Conservation (phyloP, 2,113 vertebrate species). For the Chaenogobius annularis region DNA sequence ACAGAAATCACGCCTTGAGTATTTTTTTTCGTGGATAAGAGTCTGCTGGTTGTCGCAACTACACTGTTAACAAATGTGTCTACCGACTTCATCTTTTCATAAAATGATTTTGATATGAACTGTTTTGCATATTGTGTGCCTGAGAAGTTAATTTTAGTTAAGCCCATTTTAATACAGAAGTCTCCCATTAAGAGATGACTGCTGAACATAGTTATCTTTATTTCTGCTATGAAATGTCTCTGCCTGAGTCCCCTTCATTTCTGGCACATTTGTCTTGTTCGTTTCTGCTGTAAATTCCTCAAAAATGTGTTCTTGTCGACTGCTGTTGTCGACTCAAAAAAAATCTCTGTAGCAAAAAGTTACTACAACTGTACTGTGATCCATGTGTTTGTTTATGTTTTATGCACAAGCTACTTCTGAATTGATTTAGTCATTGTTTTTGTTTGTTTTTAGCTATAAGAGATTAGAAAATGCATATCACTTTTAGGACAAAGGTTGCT, state of each 20-base stretch:
- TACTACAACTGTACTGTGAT: background rate
- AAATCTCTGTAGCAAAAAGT: background rate
- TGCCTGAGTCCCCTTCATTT: background rate
- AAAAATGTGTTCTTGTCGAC: slow-evolving; percentile 5
- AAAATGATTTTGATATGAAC: background rate
- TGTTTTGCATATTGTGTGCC: background rate
- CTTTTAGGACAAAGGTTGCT: too few relatives aligned
- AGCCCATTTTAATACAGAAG: background rate
- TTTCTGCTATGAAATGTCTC: background rate
- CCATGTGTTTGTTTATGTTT: background rate
- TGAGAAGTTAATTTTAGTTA: background rate
- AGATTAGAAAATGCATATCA: too few relatives aligned
- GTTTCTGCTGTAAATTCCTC: slow-evolving; percentile 26
- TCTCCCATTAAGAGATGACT: background rate
- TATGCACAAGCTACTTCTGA: too few relatives aligned
- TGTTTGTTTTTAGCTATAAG: background rate
- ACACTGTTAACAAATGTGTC: background rate
- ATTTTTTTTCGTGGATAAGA: too few relatives aligned
- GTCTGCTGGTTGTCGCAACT: background rate
- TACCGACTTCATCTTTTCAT: background rate
- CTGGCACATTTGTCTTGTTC: slow-evolving; percentile 10
- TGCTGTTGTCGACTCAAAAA: background rate
- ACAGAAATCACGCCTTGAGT: too few relatives aligned
- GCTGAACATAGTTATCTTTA: background rate
- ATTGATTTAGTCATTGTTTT: too few relatives aligned